Evolutionary conservation across 1,140 invertebrate species (phyloP), one percentile per base, ranked within the genome.

Genomic region (Calliopsis andreniformis): DNA sequence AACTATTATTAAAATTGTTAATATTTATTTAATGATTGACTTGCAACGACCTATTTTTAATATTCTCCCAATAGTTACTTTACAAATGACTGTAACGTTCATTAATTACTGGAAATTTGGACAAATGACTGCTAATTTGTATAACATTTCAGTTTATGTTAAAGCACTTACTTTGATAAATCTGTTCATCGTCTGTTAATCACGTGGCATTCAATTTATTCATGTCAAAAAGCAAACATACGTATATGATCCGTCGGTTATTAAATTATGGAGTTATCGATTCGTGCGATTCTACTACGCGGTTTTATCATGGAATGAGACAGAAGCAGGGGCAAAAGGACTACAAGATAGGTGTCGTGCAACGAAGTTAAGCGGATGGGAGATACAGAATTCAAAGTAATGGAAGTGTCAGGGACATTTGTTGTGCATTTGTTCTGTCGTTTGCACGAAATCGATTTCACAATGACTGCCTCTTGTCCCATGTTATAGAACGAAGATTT

Each of bases 321-420:
- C 59, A 30, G 73, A 82, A 82, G 72, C 25, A 51, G 64, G 49
- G 67, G 70, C 64, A 58, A 76, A 58, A 66, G 30, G 59, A n/a
- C 43, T 32, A 56, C 39, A 42, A 68, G 64, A 68, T 63, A 83
- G 82, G 80, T 83, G 76, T 83, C 76, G 67, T 16, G 28, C 51
- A 49, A 30, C 62, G 43, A 73, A 66, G 39, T 67, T 71, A 55
- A 83, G 28, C 61, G 53, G 62, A 83, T 67, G 35, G 55, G 61
- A 73, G 66, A 75, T 70, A 62, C 45, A 59, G n/a, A 63, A 71
- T 53, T 59, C 55, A 72, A 87, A 85, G 80, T 87, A 86, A 88
- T 86, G 82, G 78, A 86, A 87, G 79, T 87, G 87, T 87, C 87
- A 87, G 66, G 73, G 80, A 73, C 86, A 87, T 84, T n/a, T n/a